Percentiles rank a stretch among this genome's conserved stretches.
Evolutionary conservation across 2,888 invertebrate genomes (phyloP).

Genomic region (Nomada ferruginata): DNA sequence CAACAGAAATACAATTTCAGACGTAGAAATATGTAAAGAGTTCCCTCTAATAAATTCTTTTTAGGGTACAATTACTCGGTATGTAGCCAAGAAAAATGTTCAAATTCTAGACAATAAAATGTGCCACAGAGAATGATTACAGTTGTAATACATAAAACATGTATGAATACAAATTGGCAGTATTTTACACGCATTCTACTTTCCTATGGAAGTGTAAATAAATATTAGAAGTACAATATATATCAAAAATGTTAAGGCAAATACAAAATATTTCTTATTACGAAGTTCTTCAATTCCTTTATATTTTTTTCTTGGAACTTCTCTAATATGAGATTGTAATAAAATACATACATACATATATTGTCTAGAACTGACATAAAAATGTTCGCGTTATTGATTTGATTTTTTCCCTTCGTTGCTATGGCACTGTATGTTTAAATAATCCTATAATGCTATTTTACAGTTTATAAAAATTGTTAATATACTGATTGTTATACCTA

Average conservation of each 20-base stretch:
- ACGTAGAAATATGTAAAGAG: conserved; percentile 25
- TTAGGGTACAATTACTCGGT: conserved; percentile 31
- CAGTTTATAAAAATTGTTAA: conserved; percentile 63
- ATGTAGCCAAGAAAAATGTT: conserved; percentile 49
- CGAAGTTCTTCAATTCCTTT: conserved; percentile 55
- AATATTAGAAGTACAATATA: conserved; percentile 52
- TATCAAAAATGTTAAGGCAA: conserved; percentile 46
- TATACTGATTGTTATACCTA: conserved; percentile 63
- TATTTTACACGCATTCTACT: conserved; percentile 49
- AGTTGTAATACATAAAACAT: conserved; percentile 10
- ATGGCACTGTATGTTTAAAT: conserved; percentile 76
- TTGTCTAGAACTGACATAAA: conserved; percentile 72
- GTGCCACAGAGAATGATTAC: conserved; percentile 38
- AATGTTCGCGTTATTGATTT: conserved; percentile 62
- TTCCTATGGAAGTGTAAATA: conserved; percentile 42
- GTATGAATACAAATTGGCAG: conserved; percentile 58
- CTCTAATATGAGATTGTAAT: conserved; percentile 44
- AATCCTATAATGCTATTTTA: conserved; percentile 67
- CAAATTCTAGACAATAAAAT: conserved; percentile 69
- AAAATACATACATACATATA: conserved; percentile 56
- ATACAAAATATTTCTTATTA: conserved; percentile 48
- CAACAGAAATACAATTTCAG: conserved; percentile 42
- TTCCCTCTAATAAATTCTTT: conserved; percentile 37
- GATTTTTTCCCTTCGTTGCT: conserved; percentile 70
- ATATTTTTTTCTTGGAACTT: conserved; percentile 10